Evolutionary conservation across 2,113 vertebrate species (phyloP).

Genomic region (Nansenia antarctica): DNA sequence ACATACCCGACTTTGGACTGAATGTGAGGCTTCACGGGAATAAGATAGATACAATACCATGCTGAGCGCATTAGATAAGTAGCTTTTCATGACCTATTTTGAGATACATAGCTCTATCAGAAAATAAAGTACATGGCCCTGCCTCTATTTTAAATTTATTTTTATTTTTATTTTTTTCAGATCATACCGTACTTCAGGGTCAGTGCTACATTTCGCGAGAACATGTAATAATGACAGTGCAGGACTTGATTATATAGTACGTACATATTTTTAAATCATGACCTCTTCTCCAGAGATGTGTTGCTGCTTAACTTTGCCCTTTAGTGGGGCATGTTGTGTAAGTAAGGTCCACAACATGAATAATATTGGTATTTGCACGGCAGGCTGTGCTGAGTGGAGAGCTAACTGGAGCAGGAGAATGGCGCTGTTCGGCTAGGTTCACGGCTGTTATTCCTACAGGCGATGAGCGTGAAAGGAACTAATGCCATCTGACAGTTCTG

Average conservation of each 20-base stretch:
- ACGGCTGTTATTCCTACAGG: slow-evolving; percentile 93
- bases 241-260: slow-evolving; percentile 56
- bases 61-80: too few relatives aligned
- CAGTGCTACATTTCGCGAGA: background rate
- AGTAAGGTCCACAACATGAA: slow-evolving; percentile 56
- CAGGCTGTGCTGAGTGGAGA: slow-evolving; percentile 79
- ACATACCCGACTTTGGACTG: slow-evolving; percentile 44
- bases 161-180: too few relatives aligned
- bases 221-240: background rate
- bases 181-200: background rate
- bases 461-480: slow-evolving; percentile 88
- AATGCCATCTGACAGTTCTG: slow-evolving; percentile 96
- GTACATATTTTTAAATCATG: slow-evolving; percentile 32
- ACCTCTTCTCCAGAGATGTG: slow-evolving; percentile 54
- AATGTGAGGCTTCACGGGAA: slow-evolving; percentile 54
- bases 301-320: slow-evolving; percentile 61
- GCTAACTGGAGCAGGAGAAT: slow-evolving; percentile 97
- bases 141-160: too few relatives aligned
- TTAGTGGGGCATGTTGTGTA: slow-evolving; percentile 65
- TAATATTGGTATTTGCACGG: slow-evolving; percentile 70
- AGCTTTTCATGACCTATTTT: background rate
- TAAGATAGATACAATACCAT: background rate
- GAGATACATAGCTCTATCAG: background rate
- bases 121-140: background rate
- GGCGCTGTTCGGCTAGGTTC: slow-evolving; percentile 86